Evolutionary conservation across 2,797 vertebrate genomes (phyloP).

Genomic region (Sardinella longiceps): DNA sequence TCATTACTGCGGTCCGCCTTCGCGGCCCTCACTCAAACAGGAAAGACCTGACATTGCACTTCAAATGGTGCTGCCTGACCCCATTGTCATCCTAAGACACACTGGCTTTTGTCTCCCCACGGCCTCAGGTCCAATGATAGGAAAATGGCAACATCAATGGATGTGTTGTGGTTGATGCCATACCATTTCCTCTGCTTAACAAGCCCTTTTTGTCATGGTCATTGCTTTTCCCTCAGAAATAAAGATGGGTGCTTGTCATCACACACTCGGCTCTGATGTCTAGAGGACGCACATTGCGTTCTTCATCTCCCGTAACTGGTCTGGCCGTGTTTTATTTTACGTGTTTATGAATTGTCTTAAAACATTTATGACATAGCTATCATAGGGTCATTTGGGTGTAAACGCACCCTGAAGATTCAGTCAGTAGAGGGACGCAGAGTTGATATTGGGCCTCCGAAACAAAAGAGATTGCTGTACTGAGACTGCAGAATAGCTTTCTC

Average conservation of each 20-base stretch:
- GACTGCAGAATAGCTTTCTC: conserved; percentile 55
- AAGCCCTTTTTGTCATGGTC: conserved; percentile 27
- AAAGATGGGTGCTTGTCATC: neutral
- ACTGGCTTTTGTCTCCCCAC: conserved; percentile 63
- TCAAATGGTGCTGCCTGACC: conserved; percentile 62
- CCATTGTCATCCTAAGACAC: conserved; percentile 59
- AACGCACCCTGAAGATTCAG: conserved; percentile 10
- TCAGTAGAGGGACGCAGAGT: neutral
- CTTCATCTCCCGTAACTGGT: neutral
- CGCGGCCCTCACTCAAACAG: conserved; percentile 60
- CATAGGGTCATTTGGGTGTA: neutral
- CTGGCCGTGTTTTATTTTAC: neutral
- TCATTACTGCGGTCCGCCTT: neutral
- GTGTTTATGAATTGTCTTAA: neutral
- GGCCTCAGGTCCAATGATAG: conserved; percentile 66
- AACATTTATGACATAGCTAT: conserved; percentile 46
- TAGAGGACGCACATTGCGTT: neutral
- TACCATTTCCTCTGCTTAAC: conserved; percentile 26
- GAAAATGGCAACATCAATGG: conserved; percentile 68
- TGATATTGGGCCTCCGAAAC: neutral
- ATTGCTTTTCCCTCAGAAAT: neutral
- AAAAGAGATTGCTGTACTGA: conserved; percentile 39
- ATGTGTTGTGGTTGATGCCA: conserved; percentile 56
- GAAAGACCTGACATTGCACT: conserved; percentile 66
- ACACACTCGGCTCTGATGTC: neutral